phyloP scores from a whole-genome alignment of 2,888 invertebrate genomes.

The Prosopocoilus inquinatus region DNA sequence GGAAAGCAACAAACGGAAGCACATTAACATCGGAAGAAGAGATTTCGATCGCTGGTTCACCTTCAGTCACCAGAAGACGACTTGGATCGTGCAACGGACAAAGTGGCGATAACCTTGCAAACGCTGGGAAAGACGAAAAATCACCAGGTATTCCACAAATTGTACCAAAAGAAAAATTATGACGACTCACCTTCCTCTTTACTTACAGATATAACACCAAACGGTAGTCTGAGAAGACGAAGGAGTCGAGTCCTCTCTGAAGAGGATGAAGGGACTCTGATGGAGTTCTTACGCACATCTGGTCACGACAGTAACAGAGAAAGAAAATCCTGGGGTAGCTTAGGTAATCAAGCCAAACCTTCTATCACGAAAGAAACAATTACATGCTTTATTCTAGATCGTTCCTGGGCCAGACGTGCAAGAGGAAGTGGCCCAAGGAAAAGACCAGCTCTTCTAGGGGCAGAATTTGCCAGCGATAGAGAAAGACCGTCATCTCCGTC shows the following conservation, averaged over 20 bases:
- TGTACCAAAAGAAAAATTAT: not conserved
- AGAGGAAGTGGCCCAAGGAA: conserved; percentile 70
- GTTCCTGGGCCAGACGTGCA: conserved; percentile 83
- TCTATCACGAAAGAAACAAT: conserved; percentile 5
- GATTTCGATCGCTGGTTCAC: conserved; percentile 62
- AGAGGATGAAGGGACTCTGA: conserved; percentile 80
- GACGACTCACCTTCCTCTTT: not conserved
- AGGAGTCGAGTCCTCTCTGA: conserved; percentile 79
- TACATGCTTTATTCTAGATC: conserved; percentile 56
- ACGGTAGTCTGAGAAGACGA: conserved; percentile 79
- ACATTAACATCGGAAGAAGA: conserved; percentile 63
- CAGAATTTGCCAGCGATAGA: conserved; percentile 71
- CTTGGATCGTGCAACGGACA: conserved; percentile 63
- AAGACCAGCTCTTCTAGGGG: conserved; percentile 72
- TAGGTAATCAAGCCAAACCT: conserved; percentile 56
- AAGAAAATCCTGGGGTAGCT: conserved; percentile 80
- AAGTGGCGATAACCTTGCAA: conserved; percentile 36
- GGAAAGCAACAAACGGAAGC: conserved; percentile 49
- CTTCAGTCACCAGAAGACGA: conserved; percentile 63
- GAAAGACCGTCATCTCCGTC: conserved; percentile 71
- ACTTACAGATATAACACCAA: conserved; percentile 76
- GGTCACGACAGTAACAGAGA: conserved; percentile 74
- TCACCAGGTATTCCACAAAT: conserved; percentile 52
- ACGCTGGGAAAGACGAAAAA: conserved; percentile 51
- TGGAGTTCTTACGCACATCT: conserved; percentile 79